Base-by-base conservation (phyloP, 2,797 vertebrate genomes). In the Rhadinocentrus ornatus region DNA sequence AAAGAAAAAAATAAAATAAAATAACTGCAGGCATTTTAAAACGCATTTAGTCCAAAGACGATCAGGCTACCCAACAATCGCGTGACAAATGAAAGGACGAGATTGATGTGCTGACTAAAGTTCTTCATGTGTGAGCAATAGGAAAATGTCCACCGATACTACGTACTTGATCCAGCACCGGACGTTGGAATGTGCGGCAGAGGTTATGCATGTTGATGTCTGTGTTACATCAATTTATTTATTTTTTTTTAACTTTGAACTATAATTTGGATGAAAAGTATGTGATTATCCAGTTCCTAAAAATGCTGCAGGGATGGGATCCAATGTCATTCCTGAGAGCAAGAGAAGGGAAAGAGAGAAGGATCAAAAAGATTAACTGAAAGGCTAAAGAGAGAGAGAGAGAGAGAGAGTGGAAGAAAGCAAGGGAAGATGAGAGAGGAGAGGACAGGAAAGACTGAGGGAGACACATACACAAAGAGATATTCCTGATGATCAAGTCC, bases 401-500 rank as follows among this genome's bases (percentile, higher is more conserved):
- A 29, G 57, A 26, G 58, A 57, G 37, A 32, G 32, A 37, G 59
- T 35, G 29, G 22, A 32, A 35, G 41, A 65, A 37, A 65, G 29
- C 50, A 24, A 48, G 9, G 46, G n/a, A 22, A 22, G 46, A 48
- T 11, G 46, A 48, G 46, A 46, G 20, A 22, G n/a, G 46, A 68
- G 53, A 75, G 66, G 77, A 73, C 57, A 69, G 52, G 59, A 70
- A 60, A 63, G 69, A 77, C 67, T 69, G 56, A 83, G 55, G 69
- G 71, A 68, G 60, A 77, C 58, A 78, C 66, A 82, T 73, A 84
- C 68, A 80, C 73, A 82, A 41, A 82, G 65, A 87, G 81, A 82
- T 82, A 86, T 77, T 86, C 83, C 83, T 91, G 85, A 88, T 92
- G 91, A 95, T 91, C 93, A 89, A 93, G 94, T 91, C 94, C 95